These are phyloP conservation scores for Urocynchramus pylzowi DNA, from an alignment of 2,113 vertebrate species.

Conservation along the genomic window DNA sequence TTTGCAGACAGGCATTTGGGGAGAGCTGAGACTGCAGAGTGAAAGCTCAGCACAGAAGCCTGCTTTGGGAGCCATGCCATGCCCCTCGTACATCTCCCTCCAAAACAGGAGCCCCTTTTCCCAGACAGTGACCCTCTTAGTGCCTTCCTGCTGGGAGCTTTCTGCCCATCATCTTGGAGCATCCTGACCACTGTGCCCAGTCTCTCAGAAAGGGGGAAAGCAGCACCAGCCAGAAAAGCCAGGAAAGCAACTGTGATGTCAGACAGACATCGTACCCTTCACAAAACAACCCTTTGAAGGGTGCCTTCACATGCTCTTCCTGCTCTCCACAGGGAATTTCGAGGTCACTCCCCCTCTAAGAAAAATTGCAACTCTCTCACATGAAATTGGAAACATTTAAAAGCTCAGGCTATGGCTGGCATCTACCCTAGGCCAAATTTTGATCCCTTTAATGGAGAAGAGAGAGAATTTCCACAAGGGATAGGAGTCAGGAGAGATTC, in stretches of 20 bases:
- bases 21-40: neutral
- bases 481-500: neutral
- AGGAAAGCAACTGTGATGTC: neutral
- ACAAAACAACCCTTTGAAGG: neutral
- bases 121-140: neutral
- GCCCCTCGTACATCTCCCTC: fast-evolving
- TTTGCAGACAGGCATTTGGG: neutral
- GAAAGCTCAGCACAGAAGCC: neutral
- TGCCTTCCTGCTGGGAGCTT: neutral
- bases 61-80: neutral
- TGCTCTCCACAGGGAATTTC: neutral
- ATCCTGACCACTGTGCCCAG: fast-evolving
- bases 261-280: neutral
- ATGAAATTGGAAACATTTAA: neutral
- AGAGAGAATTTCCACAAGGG: neutral
- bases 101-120: neutral
- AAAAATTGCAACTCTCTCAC: neutral
- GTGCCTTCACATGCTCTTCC: neutral
- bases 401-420: neutral
- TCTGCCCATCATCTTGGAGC: neutral
- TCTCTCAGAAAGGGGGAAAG: neutral
- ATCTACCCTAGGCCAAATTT: neutral
- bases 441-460: neutral
- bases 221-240: neutral
- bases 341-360: neutral